phyloP scores from a whole-genome alignment of 2,113 vertebrate species.

The Excalfactoria chinensis region DNA sequence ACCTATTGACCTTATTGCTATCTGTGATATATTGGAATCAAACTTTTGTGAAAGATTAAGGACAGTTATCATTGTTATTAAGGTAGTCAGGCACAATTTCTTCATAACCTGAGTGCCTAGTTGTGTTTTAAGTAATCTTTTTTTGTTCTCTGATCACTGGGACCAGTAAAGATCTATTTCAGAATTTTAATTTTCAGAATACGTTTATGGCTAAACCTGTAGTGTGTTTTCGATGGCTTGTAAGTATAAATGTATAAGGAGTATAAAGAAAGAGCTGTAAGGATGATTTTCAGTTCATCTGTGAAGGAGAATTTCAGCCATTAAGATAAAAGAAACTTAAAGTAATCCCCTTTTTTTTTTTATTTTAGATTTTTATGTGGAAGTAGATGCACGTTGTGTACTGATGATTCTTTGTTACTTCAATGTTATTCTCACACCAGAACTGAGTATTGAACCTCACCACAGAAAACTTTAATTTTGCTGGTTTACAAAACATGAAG shows the following conservation, averaged over 20 bases:
- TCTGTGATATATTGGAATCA: not conserved
- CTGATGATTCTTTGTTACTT: constrained; percentile 10
- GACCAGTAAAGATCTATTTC: constrained; percentile 60
- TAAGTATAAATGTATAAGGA: not conserved
- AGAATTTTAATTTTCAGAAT: constrained; percentile 32
- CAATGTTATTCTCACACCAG: constrained; percentile 54
- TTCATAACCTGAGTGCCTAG: not conserved
- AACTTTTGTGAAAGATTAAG: constrained; percentile 28
- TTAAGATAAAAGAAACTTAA: not conserved
- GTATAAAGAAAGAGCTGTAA: constrained; percentile 14
- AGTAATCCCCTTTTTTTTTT: not conserved
- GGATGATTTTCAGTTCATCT: not conserved
- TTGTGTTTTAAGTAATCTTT: not conserved
- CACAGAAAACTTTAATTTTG: constrained; percentile 53
- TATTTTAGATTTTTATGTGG: constrained; percentile 2
- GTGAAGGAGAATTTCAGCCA: constrained; percentile 11
- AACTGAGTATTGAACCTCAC: constrained; percentile 71
- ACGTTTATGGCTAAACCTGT: constrained; percentile 1
- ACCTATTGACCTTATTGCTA: not conserved
- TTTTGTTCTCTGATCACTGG: constrained; percentile 42
- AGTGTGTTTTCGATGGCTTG: constrained; percentile 45
- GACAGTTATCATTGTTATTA: not conserved
- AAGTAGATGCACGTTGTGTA: constrained; percentile 19
- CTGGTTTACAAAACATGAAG: constrained; percentile 79
- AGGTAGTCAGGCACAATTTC: not conserved